phyloP scores from a whole-genome alignment of 2,888 invertebrate species.

The Embidobia sp. region DNA sequence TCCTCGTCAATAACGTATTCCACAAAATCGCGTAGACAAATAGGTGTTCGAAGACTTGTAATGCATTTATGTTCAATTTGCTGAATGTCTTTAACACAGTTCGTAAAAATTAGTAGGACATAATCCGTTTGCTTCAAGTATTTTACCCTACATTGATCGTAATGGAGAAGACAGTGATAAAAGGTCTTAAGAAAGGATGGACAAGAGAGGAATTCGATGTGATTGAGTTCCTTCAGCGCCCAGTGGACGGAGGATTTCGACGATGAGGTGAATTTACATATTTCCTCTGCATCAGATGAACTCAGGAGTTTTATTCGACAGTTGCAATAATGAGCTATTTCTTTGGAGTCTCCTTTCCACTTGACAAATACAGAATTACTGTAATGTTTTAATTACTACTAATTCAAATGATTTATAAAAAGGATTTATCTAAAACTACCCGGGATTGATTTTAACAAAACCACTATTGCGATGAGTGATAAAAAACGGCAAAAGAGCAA shows the following conservation, averaged over 20 bases:
- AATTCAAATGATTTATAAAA: no score
- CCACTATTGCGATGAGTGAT: no score
- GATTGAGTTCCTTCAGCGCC: slow-evolving; percentile 66
- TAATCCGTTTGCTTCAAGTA: slow-evolving; percentile 74
- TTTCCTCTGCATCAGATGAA: not conserved
- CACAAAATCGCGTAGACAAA: slow-evolving; percentile 84
- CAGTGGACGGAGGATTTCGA: slow-evolving; percentile 10
- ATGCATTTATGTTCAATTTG: slow-evolving; percentile 39
- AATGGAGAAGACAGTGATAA: slow-evolving; percentile 66
- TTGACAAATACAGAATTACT: no score
- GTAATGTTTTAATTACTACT: no score
- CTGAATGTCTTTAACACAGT: slow-evolving; percentile 35
- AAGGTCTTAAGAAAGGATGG: slow-evolving; percentile 67
- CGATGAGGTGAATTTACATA: slow-evolving; percentile 5
- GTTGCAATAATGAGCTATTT: slow-evolving; percentile 15
- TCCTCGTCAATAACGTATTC: slow-evolving; percentile 83
- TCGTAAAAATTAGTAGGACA: slow-evolving; percentile 70
- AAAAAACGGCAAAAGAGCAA: no score
- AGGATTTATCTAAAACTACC: no score
- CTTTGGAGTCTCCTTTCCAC: not conserved
- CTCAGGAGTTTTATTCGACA: slow-evolving; percentile 25
- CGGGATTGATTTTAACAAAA: no score
- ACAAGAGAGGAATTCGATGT: slow-evolving; percentile 66
- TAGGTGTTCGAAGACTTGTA: slow-evolving; percentile 80
- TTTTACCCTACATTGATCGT: slow-evolving; percentile 63